These are phyloP conservation scores for Alsophila aescularia DNA, from an alignment of 2,888 invertebrate species.

Conservation along the genomic window DNA sequence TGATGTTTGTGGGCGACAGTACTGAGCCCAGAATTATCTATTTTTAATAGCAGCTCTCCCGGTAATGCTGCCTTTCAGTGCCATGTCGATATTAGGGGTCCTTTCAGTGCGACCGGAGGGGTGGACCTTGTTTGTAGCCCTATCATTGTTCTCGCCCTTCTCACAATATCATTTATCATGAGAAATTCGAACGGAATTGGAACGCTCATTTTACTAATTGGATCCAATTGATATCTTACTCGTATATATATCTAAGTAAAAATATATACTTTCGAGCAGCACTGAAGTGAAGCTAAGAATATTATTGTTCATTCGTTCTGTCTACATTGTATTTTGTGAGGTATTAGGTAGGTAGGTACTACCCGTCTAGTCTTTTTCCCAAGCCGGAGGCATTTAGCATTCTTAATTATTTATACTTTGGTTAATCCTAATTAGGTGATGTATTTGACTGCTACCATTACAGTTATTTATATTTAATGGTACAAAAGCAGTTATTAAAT, in stretches of 20 bases:
- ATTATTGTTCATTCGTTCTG: too few relatives aligned
- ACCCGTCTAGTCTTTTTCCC: too few relatives aligned
- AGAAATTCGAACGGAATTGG: neutral
- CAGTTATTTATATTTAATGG: too few relatives aligned
- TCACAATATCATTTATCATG: neutral
- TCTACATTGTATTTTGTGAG: too few relatives aligned
- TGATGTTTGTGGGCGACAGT: constrained; percentile 29
- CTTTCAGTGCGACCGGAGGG: neutral
- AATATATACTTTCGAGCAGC: too few relatives aligned
- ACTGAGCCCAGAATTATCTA: constrained; percentile 41
- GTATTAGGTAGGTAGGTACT: too few relatives aligned
- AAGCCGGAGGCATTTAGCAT: too few relatives aligned
- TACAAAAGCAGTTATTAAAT: too few relatives aligned
- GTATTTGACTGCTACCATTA: too few relatives aligned
- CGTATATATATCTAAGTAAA: neutral
- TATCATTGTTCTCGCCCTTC: neutral
- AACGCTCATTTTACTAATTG: neutral
- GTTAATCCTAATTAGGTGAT: too few relatives aligned
- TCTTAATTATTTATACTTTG: too few relatives aligned
- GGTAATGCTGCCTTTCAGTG: constrained; percentile 33
- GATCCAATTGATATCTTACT: neutral
- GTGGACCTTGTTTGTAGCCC: neutral
- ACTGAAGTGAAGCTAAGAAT: too few relatives aligned
- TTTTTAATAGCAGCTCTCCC: constrained; percentile 45
- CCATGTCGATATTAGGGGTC: constrained; percentile 26